Percentiles rank a stretch among this genome's conserved stretches.
These are phyloP conservation scores for Neoniphon sammara DNA, from an alignment of 2,797 vertebrate genomes.

Conservation along the genomic window DNA sequence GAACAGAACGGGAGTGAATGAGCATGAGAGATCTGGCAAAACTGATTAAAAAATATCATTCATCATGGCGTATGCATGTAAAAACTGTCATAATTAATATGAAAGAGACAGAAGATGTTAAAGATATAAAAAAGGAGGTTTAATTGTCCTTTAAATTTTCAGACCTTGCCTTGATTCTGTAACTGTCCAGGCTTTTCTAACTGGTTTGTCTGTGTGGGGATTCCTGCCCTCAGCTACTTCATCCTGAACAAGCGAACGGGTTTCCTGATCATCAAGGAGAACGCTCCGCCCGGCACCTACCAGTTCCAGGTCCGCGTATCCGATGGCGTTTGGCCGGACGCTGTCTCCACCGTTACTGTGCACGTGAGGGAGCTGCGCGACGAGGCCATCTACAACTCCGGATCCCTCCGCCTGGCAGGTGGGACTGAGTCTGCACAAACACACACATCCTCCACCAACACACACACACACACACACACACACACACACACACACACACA, in stretches of 20 bases:
- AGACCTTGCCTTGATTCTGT: too few relatives aligned
- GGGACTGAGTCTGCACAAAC: conserved; percentile 24
- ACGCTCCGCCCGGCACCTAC: conserved; percentile 84
- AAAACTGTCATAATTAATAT: too few relatives aligned
- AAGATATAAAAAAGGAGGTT: too few relatives aligned
- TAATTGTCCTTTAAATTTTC: too few relatives aligned
- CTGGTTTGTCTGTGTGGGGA: not conserved
- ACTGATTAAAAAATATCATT: too few relatives aligned
- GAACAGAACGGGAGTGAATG: too few relatives aligned
- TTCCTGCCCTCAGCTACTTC: conserved; percentile 83
- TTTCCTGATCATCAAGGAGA: conserved; percentile 89
- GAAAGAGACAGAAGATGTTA: too few relatives aligned
- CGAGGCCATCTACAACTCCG: conserved; percentile 88
- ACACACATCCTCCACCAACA: conserved; percentile 7
- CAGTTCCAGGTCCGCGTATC: conserved; percentile 88
- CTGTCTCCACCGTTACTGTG: conserved; percentile 84
- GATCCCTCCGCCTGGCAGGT: conserved; percentile 89
- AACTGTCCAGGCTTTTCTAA: not conserved
- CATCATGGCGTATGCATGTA: too few relatives aligned
- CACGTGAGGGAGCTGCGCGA: conserved; percentile 87
- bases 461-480: conserved; percentile 11
- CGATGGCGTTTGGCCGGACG: conserved; percentile 91
- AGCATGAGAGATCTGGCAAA: too few relatives aligned
- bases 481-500: not conserved
- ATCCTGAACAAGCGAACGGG: conserved; percentile 90